Conservation (phyloP, 1,140 invertebrate genomes). For the Drosophila serrata region DNA sequence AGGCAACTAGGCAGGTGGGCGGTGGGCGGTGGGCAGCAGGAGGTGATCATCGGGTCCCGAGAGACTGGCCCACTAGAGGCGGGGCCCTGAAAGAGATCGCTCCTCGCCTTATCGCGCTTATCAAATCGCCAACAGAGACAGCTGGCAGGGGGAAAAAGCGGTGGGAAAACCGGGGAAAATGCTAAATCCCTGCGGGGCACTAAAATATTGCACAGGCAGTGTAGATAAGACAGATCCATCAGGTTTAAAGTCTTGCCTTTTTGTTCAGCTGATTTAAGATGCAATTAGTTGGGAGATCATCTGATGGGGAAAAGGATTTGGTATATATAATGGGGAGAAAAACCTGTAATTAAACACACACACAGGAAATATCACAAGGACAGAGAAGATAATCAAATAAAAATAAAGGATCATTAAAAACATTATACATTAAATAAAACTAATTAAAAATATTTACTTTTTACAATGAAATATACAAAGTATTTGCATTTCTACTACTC, state of each 20-base stretch:
- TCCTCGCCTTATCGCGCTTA: slow-evolving; percentile 75
- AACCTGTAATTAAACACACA: not conserved
- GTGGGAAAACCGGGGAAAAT: slow-evolving; percentile 21
- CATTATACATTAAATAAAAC: not conserved
- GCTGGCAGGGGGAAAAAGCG: slow-evolving; percentile 17
- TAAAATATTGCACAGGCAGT: slow-evolving; percentile 32
- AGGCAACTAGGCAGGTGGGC: slow-evolving; percentile 3
- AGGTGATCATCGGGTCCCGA: slow-evolving; percentile 9
- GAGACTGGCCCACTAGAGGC: slow-evolving; percentile 10
- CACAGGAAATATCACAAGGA: slow-evolving; percentile 7
- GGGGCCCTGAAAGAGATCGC: slow-evolving; percentile 43
- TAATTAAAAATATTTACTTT: too few species aligned
- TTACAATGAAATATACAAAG: too few species aligned
- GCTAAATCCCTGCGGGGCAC: slow-evolving; percentile 37
- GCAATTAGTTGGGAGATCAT: slow-evolving; percentile 34
- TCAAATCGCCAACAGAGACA: slow-evolving; percentile 77
- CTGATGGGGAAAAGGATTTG: not conserved
- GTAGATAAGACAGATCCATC: slow-evolving; percentile 40
- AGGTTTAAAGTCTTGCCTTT: slow-evolving; percentile 22
- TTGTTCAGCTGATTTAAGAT: slow-evolving; percentile 34
- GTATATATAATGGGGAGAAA: not conserved
- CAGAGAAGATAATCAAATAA: too few species aligned
- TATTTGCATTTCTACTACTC: too few species aligned
- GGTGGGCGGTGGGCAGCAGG: slow-evolving; percentile 13
- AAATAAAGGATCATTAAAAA: not conserved